These are phyloP conservation scores for Perognathus longimembris DNA, from an alignment of 2,113 vertebrate species.

Conservation along the genomic window DNA sequence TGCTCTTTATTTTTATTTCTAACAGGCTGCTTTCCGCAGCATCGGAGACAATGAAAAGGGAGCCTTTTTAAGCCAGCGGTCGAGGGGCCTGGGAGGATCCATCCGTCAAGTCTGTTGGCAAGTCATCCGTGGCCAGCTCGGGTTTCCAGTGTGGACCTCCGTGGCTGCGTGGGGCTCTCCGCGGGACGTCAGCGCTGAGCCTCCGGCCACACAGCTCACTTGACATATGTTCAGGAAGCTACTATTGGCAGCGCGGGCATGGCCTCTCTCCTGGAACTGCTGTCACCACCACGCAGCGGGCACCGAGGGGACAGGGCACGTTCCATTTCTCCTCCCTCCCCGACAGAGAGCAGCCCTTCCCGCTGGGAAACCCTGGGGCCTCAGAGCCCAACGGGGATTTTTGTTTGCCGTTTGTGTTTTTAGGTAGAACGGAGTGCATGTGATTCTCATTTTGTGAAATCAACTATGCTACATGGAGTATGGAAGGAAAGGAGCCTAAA, in stretches of 20 bases:
- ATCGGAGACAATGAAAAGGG: slow-evolving; percentile 39
- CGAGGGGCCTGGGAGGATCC: slow-evolving; percentile 41
- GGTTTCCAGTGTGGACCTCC: slow-evolving; percentile 53
- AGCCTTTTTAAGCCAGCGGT: slow-evolving; percentile 51
- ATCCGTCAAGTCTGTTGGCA: slow-evolving; percentile 49
- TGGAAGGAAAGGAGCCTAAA: no score
- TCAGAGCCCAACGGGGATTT: background rate
- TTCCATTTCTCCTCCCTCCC: background rate
- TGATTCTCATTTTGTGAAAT: slow-evolving; percentile 74
- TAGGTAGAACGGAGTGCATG: slow-evolving; percentile 25
- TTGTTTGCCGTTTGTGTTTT: no score
- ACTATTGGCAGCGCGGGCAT: slow-evolving; percentile 34
- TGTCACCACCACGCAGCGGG: background rate
- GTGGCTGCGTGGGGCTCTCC: slow-evolving; percentile 53
- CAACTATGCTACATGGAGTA: background rate
- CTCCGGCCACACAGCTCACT: slow-evolving; percentile 14
- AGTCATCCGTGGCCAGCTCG: background rate
- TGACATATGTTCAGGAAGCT: slow-evolving; percentile 26
- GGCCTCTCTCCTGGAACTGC: slow-evolving; percentile 78
- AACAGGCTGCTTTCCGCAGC: slow-evolving; percentile 15
- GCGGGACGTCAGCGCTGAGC: slow-evolving; percentile 11
- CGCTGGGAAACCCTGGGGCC: background rate
- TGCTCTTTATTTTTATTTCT: background rate
- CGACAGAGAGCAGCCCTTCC: background rate
- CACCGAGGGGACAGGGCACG: background rate